Evolutionary conservation across 1,140 invertebrate genomes (phyloP), one percentile per base, ranked within the genome.

Genomic region (Diorhabda elongata): DNA sequence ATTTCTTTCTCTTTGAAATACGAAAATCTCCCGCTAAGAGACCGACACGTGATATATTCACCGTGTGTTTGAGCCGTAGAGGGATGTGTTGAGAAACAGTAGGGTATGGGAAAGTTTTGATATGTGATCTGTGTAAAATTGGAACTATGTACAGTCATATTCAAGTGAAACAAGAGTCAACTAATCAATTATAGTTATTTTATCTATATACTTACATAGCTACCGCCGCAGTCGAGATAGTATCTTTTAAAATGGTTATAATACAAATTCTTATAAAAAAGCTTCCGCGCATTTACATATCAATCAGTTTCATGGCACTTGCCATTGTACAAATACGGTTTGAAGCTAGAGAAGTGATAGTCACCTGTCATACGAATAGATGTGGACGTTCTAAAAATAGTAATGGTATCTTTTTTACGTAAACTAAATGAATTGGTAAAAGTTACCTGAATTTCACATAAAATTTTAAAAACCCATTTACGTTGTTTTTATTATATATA

Each of bases 11-110:
- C 44, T 62, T 62, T 44, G 43, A 5, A 62, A 43, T 62, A 44
- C 44, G 8, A 8, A 44, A 62, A 44, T 62, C 43, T 44, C 61
- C 61, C 44, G 61, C 61, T 62, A 62, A 11, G 61, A 62, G 61
- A 43, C 43, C 42, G 61, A 44, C 61, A 62, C 61, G 61, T 62
- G 61, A 62, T 44, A 8, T 44, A 47, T 62, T 44, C 44, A 62
- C 61, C 61, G 43, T 44, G 44, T 44, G 44, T 44, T 62, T 62
- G 44, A 62, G 42, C 8, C 61, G n/a, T 44, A n/a, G 61, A 41
- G 61, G 61, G 61, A 44, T 43, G 42, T 62, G 61, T 62, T 43
- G 11, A 62, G 61, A 5, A 3, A 44, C 26, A 59, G 3, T 3
- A 44, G 42, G 7, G 11, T 62, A 7, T 62, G 61, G 7, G 61